Base-by-base conservation (phyloP, 2,888 invertebrate genomes). In the Drosophila eohydei region DNA sequence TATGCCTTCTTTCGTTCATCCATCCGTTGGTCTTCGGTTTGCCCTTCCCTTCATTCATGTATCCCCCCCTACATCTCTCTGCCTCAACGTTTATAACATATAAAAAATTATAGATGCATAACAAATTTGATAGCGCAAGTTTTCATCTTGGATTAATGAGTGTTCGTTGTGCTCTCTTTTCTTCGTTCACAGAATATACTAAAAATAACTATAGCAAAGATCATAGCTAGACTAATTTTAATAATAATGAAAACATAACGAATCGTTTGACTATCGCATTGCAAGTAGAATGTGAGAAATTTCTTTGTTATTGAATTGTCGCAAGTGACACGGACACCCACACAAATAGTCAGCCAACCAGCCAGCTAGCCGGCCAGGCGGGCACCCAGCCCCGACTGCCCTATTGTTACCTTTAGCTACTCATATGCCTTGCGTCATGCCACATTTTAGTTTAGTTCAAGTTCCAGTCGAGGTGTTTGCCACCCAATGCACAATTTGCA, bases 401-500 rank as follows among this genome's bases (percentile, higher is more conserved):
- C 28, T 8, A 11, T 32, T 12, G 44, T n/a, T 16, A 30, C 41
- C 48, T 48, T 9, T 14, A 57, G 36, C 36, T 34, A 3, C 52
- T 21, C 26, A 14, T 7, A 0, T 14, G 26, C 11, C 57, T n/a
- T 36, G 36, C 46, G 32, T 46, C 46, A 54, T 43, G 16, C 46
- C 50, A 32, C 43, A 54, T 21, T 43, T 60, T 44, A 57, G 63
- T 69, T 64, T 66, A 61, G 68, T 66, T 73, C 70, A 73, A 62
- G 73, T 77, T 77, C 36, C 77, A 69, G 60, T 70, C 58, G 40
- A 74, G 65, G 34, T 62, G 62, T 43, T 62, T 74, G 68, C 57
- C 46, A 63, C 65, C 56, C 80, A 71, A 65, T 67, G 74, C 67
- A 71, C 81, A 81, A 84, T 85, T 84, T 81, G 79, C 83, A 85